phyloP scores from a whole-genome alignment of 2,797 vertebrate genomes.

The Acridotheres tristis region DNA sequence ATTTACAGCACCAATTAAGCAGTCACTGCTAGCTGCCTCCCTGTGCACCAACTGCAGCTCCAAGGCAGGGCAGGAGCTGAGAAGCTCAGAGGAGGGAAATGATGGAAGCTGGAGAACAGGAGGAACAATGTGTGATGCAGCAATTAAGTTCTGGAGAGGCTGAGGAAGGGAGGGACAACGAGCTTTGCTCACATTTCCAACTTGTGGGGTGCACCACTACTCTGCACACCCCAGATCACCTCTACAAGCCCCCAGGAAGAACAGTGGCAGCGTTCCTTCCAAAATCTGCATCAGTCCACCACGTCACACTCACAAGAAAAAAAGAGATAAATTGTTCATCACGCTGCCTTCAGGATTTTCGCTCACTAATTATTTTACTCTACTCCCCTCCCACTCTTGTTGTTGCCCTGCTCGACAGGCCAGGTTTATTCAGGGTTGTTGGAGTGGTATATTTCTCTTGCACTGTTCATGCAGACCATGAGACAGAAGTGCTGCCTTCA shows the following conservation, averaged over 20 bases:
- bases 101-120: background rate
- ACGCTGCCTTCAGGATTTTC: background rate
- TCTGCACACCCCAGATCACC: background rate
- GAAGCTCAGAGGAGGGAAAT: background rate
- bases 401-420: background rate
- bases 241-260: background rate
- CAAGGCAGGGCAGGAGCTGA: background rate
- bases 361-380: background rate
- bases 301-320: rapidly evolving
- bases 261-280: background rate
- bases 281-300: background rate
- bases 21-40: background rate
- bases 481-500: background rate
- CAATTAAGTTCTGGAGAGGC: background rate
- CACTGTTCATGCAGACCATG: rapidly evolving
- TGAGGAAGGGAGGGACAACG: background rate
- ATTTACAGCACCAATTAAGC: background rate
- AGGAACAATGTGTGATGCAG: rapidly evolving
- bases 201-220: background rate
- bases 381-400: background rate
- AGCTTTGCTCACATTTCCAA: background rate
- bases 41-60: background rate
- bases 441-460: background rate
- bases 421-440: background rate
- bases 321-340: background rate